Evolutionary conservation across 2,888 invertebrate genomes (phyloP).

Genomic region (Pterostichus niger): DNA sequence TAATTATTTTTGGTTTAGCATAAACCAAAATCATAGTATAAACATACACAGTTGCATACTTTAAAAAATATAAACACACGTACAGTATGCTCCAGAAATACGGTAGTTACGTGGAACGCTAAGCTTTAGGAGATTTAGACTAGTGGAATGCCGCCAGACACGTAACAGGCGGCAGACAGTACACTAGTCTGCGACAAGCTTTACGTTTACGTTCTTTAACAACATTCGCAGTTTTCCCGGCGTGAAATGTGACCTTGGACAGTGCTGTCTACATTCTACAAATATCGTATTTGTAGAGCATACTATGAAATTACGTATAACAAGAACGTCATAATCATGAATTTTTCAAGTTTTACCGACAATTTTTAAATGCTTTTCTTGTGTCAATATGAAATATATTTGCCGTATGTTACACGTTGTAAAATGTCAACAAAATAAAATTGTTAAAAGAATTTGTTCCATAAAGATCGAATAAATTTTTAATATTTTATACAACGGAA

Average conservation of each 20-base stretch:
- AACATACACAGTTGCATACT: background rate
- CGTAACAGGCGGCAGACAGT: constrained; percentile 27
- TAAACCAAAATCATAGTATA: constrained; percentile 1
- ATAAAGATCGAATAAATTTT: background rate
- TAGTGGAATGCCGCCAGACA: constrained; percentile 41
- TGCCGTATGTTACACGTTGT: too few species aligned
- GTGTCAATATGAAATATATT: constrained; percentile 6
- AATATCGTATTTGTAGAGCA: constrained; percentile 31
- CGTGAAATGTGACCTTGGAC: constrained; percentile 35
- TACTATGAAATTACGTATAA: constrained; percentile 18
- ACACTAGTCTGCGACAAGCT: constrained; percentile 18
- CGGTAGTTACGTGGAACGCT: constrained; percentile 3
- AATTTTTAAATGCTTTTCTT: constrained; percentile 31
- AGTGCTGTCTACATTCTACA: constrained; percentile 19
- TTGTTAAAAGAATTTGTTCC: constrained; percentile 20
- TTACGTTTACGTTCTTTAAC: constrained; percentile 26
- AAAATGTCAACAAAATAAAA: constrained; percentile 31
- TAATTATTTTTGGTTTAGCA: constrained; percentile 30
- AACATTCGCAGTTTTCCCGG: constrained; percentile 7
- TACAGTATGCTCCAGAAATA: constrained; percentile 49
- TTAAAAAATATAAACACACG: background rate
- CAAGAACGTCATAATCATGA: constrained; percentile 18
- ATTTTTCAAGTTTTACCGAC: constrained; percentile 15
- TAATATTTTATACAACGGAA: background rate
- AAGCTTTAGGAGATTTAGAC: constrained; percentile 39